Conservation (phyloP, 2,888 invertebrate species). For the Drosophila meridionalis region DNA sequence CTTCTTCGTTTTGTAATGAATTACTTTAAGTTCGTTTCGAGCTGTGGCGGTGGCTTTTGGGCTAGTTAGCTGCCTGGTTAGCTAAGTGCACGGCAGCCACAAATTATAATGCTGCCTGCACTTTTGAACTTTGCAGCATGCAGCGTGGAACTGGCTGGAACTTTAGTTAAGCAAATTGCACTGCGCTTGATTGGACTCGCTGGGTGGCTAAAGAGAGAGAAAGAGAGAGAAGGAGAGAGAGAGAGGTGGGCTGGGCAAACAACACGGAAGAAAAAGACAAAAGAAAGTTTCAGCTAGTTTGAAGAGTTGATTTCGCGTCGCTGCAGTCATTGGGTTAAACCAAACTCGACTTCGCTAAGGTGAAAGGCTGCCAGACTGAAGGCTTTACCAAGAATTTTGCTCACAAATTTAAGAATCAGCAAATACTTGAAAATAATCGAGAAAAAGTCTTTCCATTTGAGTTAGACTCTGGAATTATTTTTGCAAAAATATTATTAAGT, state of each 20-base stretch:
- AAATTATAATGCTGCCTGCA: conserved; percentile 76
- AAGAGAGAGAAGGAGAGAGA: not conserved
- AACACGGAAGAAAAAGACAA: conserved; percentile 46
- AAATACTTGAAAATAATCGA: not conserved
- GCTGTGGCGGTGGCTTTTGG: conserved; percentile 23
- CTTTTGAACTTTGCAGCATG: conserved; percentile 71
- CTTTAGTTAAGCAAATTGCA: conserved; percentile 70
- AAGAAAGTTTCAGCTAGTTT: conserved; percentile 65
- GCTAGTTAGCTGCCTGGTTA: conserved; percentile 50
- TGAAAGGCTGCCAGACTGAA: conserved; percentile 43
- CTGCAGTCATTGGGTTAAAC: conserved; percentile 56
- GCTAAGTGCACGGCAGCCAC: conserved; percentile 74
- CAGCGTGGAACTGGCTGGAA: conserved; percentile 29
- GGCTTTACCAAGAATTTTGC: conserved; percentile 16
- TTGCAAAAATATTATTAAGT: not conserved
- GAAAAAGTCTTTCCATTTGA: not conserved
- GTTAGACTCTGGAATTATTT: not conserved
- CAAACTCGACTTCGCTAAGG: conserved; percentile 38
- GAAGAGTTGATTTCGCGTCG: conserved; percentile 42
- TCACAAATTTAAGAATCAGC: not conserved
- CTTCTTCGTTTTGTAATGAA: conserved; percentile 56
- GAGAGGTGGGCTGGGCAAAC: not conserved
- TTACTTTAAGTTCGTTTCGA: conserved; percentile 57
- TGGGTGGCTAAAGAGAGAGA: conserved; percentile 11
- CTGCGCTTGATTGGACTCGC: conserved; percentile 63